Conservation (phyloP, 2,113 vertebrate genomes). For the Chaetodon auriga region DNA sequence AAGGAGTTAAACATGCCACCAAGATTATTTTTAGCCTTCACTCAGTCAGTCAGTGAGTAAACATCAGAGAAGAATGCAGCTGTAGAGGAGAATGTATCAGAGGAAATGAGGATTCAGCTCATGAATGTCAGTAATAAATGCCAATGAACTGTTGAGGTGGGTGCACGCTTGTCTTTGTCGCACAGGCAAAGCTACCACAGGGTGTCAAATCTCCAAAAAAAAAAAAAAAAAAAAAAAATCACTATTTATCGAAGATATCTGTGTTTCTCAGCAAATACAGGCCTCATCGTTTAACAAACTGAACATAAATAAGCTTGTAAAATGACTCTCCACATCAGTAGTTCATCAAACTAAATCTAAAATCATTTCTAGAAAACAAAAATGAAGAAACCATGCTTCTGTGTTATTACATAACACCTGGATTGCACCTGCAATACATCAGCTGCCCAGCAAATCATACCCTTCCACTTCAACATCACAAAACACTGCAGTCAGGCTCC, state of each 20-base stretch:
- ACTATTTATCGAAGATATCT: not conserved
- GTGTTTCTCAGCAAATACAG: not conserved
- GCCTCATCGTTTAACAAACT: not conserved
- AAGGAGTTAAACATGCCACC: slow-evolving; percentile 32
- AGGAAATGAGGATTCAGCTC: slow-evolving; percentile 37
- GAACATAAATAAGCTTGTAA: not conserved
- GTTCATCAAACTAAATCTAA: not conserved
- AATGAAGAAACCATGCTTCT: not conserved
- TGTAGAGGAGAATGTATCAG: slow-evolving; percentile 15
- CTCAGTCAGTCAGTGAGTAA: slow-evolving; percentile 24
- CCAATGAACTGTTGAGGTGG: not conserved
- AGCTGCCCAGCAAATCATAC: not conserved
- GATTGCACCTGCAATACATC: not conserved
- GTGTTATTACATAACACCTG: not conserved
- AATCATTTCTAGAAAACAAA: not conserved
- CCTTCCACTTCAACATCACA: not conserved
- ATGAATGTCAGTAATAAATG: slow-evolving; percentile 38
- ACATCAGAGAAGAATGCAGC: slow-evolving; percentile 26
- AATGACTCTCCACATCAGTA: not conserved
- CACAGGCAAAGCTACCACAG: not conserved
- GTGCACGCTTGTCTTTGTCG: not conserved
- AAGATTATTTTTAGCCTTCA: slow-evolving; percentile 40
- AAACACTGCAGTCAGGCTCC: not conserved
- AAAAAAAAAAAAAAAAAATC: not conserved
- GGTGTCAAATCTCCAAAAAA: not conserved